Evolutionary conservation across 2,797 vertebrate species (phyloP).

Genomic region (Labeo calbasu): DNA sequence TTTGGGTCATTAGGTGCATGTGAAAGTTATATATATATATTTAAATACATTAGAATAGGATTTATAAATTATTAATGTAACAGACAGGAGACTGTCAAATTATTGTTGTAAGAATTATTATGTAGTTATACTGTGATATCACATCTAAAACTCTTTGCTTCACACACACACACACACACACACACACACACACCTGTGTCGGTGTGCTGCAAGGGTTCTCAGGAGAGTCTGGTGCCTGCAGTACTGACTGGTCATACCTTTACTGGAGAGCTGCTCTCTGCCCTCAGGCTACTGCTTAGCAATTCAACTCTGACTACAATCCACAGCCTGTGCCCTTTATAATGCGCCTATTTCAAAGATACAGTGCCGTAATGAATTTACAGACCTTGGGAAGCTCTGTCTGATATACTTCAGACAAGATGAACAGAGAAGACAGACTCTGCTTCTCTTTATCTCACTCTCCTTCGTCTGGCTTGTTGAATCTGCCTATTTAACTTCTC

Average conservation of each 20-base stretch:
- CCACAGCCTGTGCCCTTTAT: constrained; percentile 64
- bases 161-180: neutral
- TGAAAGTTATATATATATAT: neutral
- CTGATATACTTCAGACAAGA: constrained; percentile 81
- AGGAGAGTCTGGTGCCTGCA: constrained; percentile 78
- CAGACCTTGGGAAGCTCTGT: constrained; percentile 80
- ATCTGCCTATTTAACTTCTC: constrained; percentile 37
- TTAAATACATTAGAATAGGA: neutral
- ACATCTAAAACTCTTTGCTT: neutral
- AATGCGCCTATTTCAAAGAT: constrained; percentile 75
- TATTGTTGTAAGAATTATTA: neutral
- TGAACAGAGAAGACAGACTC: constrained; percentile 68
- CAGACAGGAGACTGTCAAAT: neutral
- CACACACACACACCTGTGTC: constrained; percentile 55
- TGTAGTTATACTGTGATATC: neutral
- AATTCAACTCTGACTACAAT: constrained; percentile 82
- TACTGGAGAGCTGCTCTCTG: constrained; percentile 66
- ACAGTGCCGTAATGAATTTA: constrained; percentile 81
- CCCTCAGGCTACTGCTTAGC: constrained; percentile 83
- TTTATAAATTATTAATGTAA: neutral
- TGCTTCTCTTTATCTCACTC: constrained; percentile 61
- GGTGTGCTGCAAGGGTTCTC: constrained; percentile 70
- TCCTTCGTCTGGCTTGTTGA: constrained; percentile 48
- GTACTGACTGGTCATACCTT: constrained; percentile 78
- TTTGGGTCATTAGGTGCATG: neutral